Conservation (phyloP, 2,888 invertebrate genomes). For the Synanthedon andrenaeformis region DNA sequence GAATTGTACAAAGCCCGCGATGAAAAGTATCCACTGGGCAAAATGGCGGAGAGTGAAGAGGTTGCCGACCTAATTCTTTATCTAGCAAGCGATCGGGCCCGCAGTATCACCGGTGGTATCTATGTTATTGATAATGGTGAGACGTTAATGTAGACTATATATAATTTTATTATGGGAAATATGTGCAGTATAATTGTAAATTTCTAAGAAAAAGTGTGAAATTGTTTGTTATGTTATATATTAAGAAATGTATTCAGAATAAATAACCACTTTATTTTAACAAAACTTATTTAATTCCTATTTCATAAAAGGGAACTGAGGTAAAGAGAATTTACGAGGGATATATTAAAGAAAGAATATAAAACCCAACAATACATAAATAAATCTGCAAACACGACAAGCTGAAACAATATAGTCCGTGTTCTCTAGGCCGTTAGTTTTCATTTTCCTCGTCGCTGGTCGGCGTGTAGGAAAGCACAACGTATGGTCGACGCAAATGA, state of each 20-base stretch:
- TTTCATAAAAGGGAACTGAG: slow-evolving; percentile 1
- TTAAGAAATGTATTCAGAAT: no score
- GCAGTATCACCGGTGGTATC: slow-evolving; percentile 87
- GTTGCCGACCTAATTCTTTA: slow-evolving; percentile 91
- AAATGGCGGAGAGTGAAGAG: slow-evolving; percentile 84
- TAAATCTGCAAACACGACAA: slow-evolving; percentile 35
- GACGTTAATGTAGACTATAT: slow-evolving; percentile 30
- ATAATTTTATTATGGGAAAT: not conserved
- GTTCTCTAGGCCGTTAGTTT: slow-evolving; percentile 39
- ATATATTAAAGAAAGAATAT: slow-evolving; percentile 32
- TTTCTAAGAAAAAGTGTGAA: not conserved
- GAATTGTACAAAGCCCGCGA: slow-evolving; percentile 83
- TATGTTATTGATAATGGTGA: slow-evolving; percentile 59
- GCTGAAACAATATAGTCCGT: slow-evolving; percentile 42
- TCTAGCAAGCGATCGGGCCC: slow-evolving; percentile 86
- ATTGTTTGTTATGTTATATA: not conserved
- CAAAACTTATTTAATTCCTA: not conserved
- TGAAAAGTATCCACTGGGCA: slow-evolving; percentile 87
- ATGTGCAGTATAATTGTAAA: not conserved
- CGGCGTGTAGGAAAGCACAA: slow-evolving; percentile 43
- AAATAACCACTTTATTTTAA: not conserved
- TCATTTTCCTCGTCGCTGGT: slow-evolving; percentile 38
- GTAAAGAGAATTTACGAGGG: slow-evolving; percentile 28
- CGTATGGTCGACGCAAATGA: slow-evolving; percentile 56
- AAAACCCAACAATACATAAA: slow-evolving; percentile 37